Percentiles rank a stretch among this genome's conserved stretches.
Conservation (phyloP, 2,113 vertebrate genomes). For the Psophia crepitans region DNA sequence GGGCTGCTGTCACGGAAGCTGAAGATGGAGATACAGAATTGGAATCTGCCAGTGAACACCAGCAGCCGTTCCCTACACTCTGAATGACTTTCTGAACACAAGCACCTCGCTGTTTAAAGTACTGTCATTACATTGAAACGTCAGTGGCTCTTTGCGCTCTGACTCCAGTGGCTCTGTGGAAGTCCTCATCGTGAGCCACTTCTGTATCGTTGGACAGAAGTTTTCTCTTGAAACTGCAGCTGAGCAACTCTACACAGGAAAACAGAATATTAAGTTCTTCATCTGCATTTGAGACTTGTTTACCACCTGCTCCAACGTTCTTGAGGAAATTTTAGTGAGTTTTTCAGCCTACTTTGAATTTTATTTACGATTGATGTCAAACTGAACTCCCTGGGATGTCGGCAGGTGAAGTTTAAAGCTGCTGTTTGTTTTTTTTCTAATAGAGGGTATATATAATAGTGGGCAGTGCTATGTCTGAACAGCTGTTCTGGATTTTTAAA, state of each 20-base stretch:
- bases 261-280: not conserved
- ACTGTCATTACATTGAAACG: rapidly evolving
- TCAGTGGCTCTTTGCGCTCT: not conserved
- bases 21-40: not conserved
- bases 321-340: not conserved
- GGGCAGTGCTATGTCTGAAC: not conserved
- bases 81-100: not conserved
- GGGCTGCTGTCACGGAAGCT: not conserved
- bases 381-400: not conserved
- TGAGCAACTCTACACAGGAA: rapidly evolving
- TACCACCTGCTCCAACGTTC: rapidly evolving
- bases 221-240: not conserved
- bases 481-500: not conserved
- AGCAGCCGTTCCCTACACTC: not conserved
- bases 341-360: not conserved
- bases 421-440: not conserved
- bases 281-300: not conserved
- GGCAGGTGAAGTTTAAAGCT: not conserved
- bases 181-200: rapidly evolving
- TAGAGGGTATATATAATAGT: too few species aligned
- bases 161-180: not conserved
- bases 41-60: not conserved
- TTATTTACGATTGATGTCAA: not conserved
- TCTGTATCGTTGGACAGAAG: not conserved
- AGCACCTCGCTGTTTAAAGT: not conserved